Percentiles rank a stretch among this genome's conserved stretches.
phyloP scores from a whole-genome alignment of 1,140 invertebrate genomes.

The Himalopsyche phryganea region DNA sequence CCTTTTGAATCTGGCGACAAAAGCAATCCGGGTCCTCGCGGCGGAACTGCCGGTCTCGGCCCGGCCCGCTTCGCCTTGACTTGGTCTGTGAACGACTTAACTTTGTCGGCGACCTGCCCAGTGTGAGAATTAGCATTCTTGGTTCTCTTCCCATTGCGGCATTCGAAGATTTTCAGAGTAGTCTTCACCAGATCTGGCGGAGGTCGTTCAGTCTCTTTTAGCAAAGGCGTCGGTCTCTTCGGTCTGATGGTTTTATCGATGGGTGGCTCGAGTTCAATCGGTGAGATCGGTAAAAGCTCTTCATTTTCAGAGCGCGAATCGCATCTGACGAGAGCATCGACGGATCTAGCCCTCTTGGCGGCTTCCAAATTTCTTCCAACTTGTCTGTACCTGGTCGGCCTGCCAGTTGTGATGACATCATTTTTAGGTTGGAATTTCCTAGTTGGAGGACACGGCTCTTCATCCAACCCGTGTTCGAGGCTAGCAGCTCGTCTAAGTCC shows the following conservation, averaged over 20 bases:
- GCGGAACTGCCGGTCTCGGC: background rate
- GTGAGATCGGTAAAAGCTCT: constrained; percentile 17
- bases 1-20: constrained; percentile 14
- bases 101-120: constrained; percentile 63
- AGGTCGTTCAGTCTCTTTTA: constrained; percentile 76
- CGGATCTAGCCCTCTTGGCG: constrained; percentile 79
- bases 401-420: constrained; percentile 46
- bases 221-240: constrained; percentile 60
- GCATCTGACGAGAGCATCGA: constrained; percentile 71
- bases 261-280: background rate
- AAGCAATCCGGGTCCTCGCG: constrained; percentile 18
- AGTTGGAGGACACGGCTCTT: constrained; percentile 49
- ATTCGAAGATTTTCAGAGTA: constrained; percentile 79
- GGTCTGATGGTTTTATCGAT: constrained; percentile 32
- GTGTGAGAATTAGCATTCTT: constrained; percentile 40
- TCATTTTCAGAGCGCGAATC: constrained; percentile 44
- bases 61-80: constrained; percentile 35
- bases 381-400: constrained; percentile 46
- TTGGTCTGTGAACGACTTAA: constrained; percentile 61
- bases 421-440: constrained; percentile 41
- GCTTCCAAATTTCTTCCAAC: constrained; percentile 45
- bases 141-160: constrained; percentile 44
- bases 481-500: constrained; percentile 73
- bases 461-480: constrained; percentile 78
- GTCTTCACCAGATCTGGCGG: constrained; percentile 82